Evolutionary conservation across 2,888 invertebrate species (phyloP), one percentile per base, ranked within the genome.

Genomic region (Melolontha melolontha): DNA sequence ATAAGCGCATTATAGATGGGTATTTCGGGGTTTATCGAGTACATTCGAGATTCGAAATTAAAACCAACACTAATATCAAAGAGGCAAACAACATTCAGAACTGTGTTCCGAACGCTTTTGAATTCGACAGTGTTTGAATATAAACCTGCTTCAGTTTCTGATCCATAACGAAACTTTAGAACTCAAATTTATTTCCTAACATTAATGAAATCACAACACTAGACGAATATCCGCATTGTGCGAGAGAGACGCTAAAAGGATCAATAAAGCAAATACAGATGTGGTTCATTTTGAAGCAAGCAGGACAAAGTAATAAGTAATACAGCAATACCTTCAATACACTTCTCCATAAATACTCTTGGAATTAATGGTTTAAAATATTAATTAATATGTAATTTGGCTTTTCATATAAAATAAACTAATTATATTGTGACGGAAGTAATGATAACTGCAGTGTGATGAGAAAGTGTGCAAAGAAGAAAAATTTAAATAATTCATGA

Each of bases 251-350:
- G 29, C 42, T 11, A 11, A 34, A 34, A 29, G 59, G 59, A 62
- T 62, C 59, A 62, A 62, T 62, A 62, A 62, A 62, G 59, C 47
- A 62, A 62, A 62, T 62, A 62, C 59, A 14, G 49, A 34, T 42
- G 42, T 57, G 12, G 34, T 62, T 62, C 29, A 62, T 47, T 34
- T 34, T 34, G 16, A 34, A 47, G 34, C 34, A 47, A 42, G 34
- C 16, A 34, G 47, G 16, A 62, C 7, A n/a, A 62, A 62, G 16
- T 34, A 62, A 22, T 62, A 49, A 47, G 34, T 29, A 39, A 39
- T 29, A 27, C 29, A 34, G 49, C 34, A 34, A 8, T 39, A 34
- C 22, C 27, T 16, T 42, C 11, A 57, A 27, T 1, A 34, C 27
- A 44, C 12, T 44, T 10, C 34, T 1, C 10, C 34, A 10, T 6